Evolutionary conservation across 2,888 invertebrate genomes (phyloP).

Genomic region (Drosophila mettleri): DNA sequence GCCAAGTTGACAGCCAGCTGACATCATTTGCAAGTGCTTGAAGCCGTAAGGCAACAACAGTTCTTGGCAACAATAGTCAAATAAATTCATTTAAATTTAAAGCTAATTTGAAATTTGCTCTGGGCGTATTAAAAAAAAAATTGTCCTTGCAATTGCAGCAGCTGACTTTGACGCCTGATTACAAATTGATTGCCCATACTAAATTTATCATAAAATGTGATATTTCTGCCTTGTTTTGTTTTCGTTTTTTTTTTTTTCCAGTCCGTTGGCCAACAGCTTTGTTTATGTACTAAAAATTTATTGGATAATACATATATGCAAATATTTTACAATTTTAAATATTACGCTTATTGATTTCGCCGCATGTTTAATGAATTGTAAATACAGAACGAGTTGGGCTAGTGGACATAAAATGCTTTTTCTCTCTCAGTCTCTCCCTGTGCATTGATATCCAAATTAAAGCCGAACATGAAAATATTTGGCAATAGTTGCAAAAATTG

Average conservation of each 20-base stretch:
- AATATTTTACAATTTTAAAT: slow-evolving; percentile 42
- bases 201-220: slow-evolving; percentile 10
- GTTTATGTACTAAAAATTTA: slow-evolving; percentile 6
- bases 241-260: too few species aligned
- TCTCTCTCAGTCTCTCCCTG: neutral
- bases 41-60: neutral
- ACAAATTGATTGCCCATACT: slow-evolving; percentile 9
- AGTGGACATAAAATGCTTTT: neutral
- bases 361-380: slow-evolving; percentile 68
- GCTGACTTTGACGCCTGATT: slow-evolving; percentile 8
- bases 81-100: neutral
- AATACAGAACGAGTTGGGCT: slow-evolving; percentile 29
- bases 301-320: slow-evolving; percentile 11
- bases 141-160: neutral
- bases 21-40: neutral
- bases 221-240: too few species aligned
- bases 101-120: neutral
- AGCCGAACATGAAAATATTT: slow-evolving; percentile 21
- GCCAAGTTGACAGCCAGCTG: neutral
- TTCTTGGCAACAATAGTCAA: neutral
- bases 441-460: slow-evolving; percentile 4
- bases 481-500: slow-evolving; percentile 15
- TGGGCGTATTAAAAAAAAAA: neutral
- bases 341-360: slow-evolving; percentile 62
- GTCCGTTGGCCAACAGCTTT: slow-evolving; percentile 11